Evolutionary conservation across 2,888 invertebrate genomes (phyloP).

Genomic region (Desoria tigrina): DNA sequence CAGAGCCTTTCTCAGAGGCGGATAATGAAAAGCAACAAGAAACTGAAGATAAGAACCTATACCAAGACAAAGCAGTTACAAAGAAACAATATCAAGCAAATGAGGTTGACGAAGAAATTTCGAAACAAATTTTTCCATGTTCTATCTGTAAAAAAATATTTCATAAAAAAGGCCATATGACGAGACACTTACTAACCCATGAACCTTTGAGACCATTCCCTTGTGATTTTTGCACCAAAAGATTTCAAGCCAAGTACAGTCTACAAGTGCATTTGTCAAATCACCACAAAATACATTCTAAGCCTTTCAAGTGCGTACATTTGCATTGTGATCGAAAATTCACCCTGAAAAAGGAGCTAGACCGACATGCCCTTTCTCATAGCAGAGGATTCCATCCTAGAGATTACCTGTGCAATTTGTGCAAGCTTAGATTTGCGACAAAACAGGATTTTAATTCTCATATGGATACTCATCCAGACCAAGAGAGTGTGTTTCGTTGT

Average conservation of each 20-base stretch:
- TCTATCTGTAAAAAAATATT: conserved; percentile 13
- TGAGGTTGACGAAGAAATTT: neutral
- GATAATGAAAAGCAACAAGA: too few species aligned
- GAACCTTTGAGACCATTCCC: conserved; percentile 8
- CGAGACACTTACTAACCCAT: conserved; percentile 13
- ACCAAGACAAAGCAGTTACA: too few species aligned
- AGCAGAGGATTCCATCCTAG: conserved; percentile 7
- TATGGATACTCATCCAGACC: conserved; percentile 9
- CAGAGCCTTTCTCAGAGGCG: too few species aligned
- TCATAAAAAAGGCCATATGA: conserved; percentile 14
- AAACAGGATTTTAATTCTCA: conserved; percentile 7
- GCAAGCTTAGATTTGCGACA: neutral
- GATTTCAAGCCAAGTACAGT: conserved; percentile 14
- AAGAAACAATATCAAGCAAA: too few species aligned
- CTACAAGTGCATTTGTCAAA: conserved; percentile 17
- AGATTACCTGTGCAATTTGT: neutral
- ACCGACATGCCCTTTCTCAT: conserved; percentile 1
- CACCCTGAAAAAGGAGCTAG: conserved; percentile 11
- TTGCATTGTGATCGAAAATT: conserved; percentile 4
- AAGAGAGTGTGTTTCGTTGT: neutral
- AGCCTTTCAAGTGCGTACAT: conserved; percentile 6
- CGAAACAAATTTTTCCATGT: conserved; percentile 17
- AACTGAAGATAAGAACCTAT: too few species aligned
- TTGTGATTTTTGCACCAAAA: conserved; percentile 1
- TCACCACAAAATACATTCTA: conserved; percentile 4